Evolutionary conservation across 2,888 invertebrate genomes (phyloP), one percentile per base, ranked within the genome.

Genomic region (Pollenia amentaria): DNA sequence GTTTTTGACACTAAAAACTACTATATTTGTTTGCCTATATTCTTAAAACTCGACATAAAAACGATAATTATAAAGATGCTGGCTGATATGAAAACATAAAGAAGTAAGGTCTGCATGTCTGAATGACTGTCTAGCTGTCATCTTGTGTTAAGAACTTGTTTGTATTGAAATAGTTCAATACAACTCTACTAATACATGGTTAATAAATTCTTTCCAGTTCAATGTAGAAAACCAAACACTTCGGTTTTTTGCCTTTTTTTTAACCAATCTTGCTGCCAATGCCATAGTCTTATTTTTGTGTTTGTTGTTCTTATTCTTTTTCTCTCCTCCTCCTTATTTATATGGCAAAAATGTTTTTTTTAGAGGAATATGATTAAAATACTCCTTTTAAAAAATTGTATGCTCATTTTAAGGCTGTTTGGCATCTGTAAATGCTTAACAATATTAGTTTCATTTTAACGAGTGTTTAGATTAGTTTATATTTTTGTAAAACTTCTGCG

Each of bases 391-490:
- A n/a, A 70, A 16, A 10, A 42, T 11, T 65, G 40, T 46, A 38
- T 73, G 53, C 18, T 48, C 64, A 9, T 42, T 67, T 69, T 44
- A 7, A 81, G 76, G 29, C 77, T 84, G 16, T 65, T 84, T 84
- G 72, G 46, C 64, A 60, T 84, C 65, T 55, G 72, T 40, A 51
- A 64, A 48, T 55, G 40, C 18, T 60, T 18, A 21, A 48, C 42
- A 69, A 72, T 72, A 78, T 84, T 84, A 77, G 83, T 77, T 84
- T 72, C 16, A 65, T 83, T 72, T 77, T 21, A 83, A 83, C 83
- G 48, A 77, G 55, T 72, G 83, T 72, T 83, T 57, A 77, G 72
- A 14, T 72, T 72, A 83, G 77, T 78, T 83, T 72, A 69, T 69
- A 55, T 21, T 62, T 73, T 3, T 57, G 42, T 40, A 57, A 65